Base-by-base conservation (phyloP, 2,113 vertebrate species). In the Ascaphus truei region DNA sequence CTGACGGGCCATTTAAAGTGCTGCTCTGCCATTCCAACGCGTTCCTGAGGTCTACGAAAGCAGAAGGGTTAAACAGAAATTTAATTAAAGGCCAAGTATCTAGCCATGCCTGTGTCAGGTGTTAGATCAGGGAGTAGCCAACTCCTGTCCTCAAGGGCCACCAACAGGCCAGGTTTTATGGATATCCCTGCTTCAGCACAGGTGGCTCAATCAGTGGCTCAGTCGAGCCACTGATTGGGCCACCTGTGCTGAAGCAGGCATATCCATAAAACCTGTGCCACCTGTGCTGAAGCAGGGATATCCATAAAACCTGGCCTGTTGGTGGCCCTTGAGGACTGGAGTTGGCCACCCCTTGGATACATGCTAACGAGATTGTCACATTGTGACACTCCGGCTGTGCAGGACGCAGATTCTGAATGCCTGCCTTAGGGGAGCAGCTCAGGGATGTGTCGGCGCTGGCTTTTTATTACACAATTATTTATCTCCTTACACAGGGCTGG, bases 401-500 rank as follows among this genome's bases (percentile, higher is more conserved):
- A 29, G 56, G 66, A 51, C 56, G 56, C 56, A 60, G 20, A 27
- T 60, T 60, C 39, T 22, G 27, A 29, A 69, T 51, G 31, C 50
- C 45, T 30, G 55, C 55, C 66, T 51, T 22, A 31, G 56, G 66
- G 66, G 31, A 61, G 56, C 66, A 50, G 53, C 4, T 52, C 20
- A 58, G 64, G 52, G 52, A 48, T 58, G 39, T 58, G 51, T 29
- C 23, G 65, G 8, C 23, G 22, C 37, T 15, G 55, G n/a, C n/a
- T 15, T 59, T 68, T 69, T 33, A 51, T 69, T 69, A 69, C 66
- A 48, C 66, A 60, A 69, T 69, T 60, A 69, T 69, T 69, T 69
- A 69, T 69, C 66, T 69, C 66, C 26, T 69, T 69, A 69, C 56
- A 69, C 66, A 12, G 45, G 45, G 56, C 55, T 10, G 56, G 43